Evolutionary conservation across 37 sponge, comb jelly and placozoan species (phyloP).

Genomic region (Halichondria panicea): DNA sequence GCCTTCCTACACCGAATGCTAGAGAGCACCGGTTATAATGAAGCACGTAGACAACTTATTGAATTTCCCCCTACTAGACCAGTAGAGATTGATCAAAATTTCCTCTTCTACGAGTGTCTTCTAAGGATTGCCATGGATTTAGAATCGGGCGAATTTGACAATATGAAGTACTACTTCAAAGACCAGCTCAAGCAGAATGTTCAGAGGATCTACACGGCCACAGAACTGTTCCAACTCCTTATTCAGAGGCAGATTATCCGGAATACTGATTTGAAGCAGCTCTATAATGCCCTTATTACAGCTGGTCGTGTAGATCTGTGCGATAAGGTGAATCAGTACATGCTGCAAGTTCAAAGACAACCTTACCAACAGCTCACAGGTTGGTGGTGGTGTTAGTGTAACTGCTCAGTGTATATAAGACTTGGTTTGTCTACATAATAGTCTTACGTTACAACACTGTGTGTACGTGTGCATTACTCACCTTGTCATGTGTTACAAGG

Average conservation of each 20-base stretch:
- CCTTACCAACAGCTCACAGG: no score
- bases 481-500: no score
- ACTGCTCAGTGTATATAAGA: background rate
- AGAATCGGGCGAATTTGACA: conserved; percentile 22
- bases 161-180: conserved; percentile 16
- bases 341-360: background rate
- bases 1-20: conserved; percentile 28
- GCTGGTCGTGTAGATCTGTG: conserved; percentile 50
- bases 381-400: no score
- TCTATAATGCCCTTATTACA: conserved; percentile 22
- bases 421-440: no score
- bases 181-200: background rate
- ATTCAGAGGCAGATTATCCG: conserved; percentile 32
- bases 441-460: no score
- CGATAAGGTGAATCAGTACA: conserved; percentile 23
- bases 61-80: no score
- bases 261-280: conserved; percentile 16
- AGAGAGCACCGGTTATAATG: conserved; percentile 4
- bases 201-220: conserved; percentile 38
- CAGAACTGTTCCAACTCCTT: conserved; percentile 50
- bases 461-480: no score
- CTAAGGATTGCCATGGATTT: conserved; percentile 34
- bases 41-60: background rate
- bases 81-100: no score
- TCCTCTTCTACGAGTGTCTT: conserved; percentile 26